A percentile compares a stretch with the other conserved stretches of the same genome.
phyloP scores from a whole-genome alignment of 2,113 vertebrate genomes.

The Rhinolophus ferrumequinum region DNA sequence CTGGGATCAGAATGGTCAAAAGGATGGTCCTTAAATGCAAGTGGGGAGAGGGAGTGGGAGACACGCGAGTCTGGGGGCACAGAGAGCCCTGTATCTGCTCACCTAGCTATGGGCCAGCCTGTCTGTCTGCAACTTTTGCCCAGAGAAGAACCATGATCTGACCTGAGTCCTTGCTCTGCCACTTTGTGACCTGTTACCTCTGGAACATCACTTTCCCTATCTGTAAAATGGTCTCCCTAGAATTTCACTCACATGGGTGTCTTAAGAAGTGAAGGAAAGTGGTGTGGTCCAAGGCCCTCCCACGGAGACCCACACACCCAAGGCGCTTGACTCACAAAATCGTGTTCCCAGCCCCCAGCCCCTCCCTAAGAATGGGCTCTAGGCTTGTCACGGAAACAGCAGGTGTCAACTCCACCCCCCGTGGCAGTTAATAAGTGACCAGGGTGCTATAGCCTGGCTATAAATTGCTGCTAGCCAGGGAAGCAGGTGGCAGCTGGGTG shows the following conservation, averaged over 20 bases:
- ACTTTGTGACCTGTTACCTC: background rate
- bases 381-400: conserved; percentile 46
- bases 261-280: background rate
- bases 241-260: accelerated
- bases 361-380: conserved; percentile 24
- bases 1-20: background rate
- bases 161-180: background rate
- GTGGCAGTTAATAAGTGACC: conserved; percentile 74
- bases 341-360: too few relatives aligned
- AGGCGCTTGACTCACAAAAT: accelerated
- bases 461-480: conserved; percentile 48
- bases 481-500: conserved; percentile 2
- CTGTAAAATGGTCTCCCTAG: background rate
- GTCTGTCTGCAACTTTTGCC: background rate
- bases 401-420: conserved; percentile 65
- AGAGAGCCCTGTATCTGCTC: background rate
- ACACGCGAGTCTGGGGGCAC: background rate
- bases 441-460: background rate
- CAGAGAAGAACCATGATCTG: background rate
- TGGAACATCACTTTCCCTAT: background rate
- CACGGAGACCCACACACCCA: background rate
- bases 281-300: background rate
- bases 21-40: background rate
- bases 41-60: background rate
- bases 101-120: background rate